Conservation (phyloP, 2,888 invertebrate genomes). For the Plebejus melissa region DNA sequence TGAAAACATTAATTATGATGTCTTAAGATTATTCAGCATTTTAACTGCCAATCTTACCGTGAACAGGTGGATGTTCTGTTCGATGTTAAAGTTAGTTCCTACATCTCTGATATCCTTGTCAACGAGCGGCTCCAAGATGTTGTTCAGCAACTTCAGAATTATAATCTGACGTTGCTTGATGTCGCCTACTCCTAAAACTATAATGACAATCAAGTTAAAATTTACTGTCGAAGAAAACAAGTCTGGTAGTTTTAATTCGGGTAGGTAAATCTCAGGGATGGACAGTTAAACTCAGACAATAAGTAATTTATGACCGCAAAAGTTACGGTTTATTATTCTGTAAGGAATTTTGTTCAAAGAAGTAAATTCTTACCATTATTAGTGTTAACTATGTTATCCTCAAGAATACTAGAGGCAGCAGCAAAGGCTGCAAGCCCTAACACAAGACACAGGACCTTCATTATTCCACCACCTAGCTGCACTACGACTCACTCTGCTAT, state of each 20-base stretch:
- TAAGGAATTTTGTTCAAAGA: no score
- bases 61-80: slow-evolving; percentile 58
- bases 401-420: slow-evolving; percentile 36
- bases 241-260: no score
- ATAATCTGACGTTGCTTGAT: slow-evolving; percentile 66
- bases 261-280: not conserved
- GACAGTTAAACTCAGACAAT: no score
- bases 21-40: not conserved
- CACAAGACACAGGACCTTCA: slow-evolving; percentile 39
- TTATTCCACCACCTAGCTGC: slow-evolving; percentile 29
- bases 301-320: no score
- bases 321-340: no score
- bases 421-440: slow-evolving; percentile 38
- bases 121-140: slow-evolving; percentile 68
- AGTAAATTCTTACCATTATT: slow-evolving; percentile 40
- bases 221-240: not conserved
- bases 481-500: not conserved
- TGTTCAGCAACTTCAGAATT: slow-evolving; percentile 73
- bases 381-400: slow-evolving; percentile 41
- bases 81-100: slow-evolving; percentile 63
- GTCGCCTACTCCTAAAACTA: slow-evolving; percentile 59
- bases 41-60: slow-evolving; percentile 46
- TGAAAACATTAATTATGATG: not conserved
- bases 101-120: slow-evolving; percentile 69
- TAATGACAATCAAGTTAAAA: slow-evolving; percentile 7